Base-by-base conservation (phyloP, 1,140 invertebrate genomes). In the Coptotermes formosanus region DNA sequence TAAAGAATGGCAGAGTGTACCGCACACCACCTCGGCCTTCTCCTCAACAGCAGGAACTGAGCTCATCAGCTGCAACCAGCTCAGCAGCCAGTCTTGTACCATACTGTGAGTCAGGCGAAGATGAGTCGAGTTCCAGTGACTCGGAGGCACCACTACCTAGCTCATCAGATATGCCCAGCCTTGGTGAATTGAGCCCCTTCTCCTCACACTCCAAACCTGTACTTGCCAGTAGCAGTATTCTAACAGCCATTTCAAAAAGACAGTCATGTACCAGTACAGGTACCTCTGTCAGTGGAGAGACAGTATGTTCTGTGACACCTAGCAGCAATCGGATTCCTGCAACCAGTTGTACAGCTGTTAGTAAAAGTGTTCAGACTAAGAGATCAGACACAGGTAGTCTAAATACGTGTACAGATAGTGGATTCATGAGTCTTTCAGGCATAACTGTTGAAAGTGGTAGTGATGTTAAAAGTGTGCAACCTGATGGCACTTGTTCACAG, bases 1-100 rank as follows among this genome's bases (percentile, higher is more conserved):
- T 89, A 85, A 91, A 91, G 87, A 91, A 91, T 88, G 90, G 90
- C 0, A 91, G 91, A 83, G 86, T 89, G n/a, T 87, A 87, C 52
- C 86, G 84, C 21, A 64, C 85, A 1, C 32, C 52, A 85, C 44
- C 75, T n/a, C 84, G 86, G 43, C 84, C 85, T 30, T 69, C 84
- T 82, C 21, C 83, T 48, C 75, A 82, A 69, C 64, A 81, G 64
- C 52, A 84, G 32, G 83, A 85, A n/a, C 64, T 44, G 69, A 82
- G 44, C 32, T 30, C 81, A 83, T 84, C 82, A 45, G 30, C 45
- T 48, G 48, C 48, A 25, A 64, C 59, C 52, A 82, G 83, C 44
- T 69, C 82, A 45, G 23, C 45, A 9, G 69, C 83, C 52, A 87
- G 88, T 64, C 75, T 88, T 16, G 88, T 88, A 30, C 88, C 88